A percentile compares a stretch with the other conserved stretches of the same genome.
Conservation (phyloP, 2,888 invertebrate species). For the Daptonema setosum region DNA sequence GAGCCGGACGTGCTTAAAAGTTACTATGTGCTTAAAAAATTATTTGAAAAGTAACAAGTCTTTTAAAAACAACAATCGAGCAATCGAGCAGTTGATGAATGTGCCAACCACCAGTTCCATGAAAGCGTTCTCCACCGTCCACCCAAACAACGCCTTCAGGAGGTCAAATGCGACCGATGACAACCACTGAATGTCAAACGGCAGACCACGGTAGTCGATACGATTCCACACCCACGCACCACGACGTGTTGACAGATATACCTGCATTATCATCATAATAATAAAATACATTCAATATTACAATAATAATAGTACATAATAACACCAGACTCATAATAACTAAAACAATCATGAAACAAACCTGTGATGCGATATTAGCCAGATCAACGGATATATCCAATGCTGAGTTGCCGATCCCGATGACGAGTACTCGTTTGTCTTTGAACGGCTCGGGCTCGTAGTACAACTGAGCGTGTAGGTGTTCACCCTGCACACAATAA, state of each 20-base stretch:
- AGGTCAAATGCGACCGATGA: neutral
- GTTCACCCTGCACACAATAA: conserved; percentile 13
- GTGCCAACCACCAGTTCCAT: too few species aligned
- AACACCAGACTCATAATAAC: neutral
- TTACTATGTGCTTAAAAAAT: too few species aligned
- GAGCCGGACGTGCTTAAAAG: too few species aligned
- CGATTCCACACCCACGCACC: conserved; percentile 32
- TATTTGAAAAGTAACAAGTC: too few species aligned
- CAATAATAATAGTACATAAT: neutral
- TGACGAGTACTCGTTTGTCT: conserved; percentile 29
- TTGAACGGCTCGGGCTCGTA: conserved; percentile 21
- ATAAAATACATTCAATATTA: neutral
- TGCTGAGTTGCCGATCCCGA: conserved; percentile 35
- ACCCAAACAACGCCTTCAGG: neutral
- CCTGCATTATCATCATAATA: conserved; percentile 15
- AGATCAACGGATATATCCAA: conserved; percentile 32
- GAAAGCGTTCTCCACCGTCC: neutral
- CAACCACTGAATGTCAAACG: conserved; percentile 19
- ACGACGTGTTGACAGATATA: conserved; percentile 30
- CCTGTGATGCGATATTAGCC: conserved; percentile 16
- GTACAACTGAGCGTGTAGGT: conserved; percentile 22
- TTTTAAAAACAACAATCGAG: too few species aligned
- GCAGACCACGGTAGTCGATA: conserved; percentile 19
- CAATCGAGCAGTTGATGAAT: too few species aligned
- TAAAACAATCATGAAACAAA: neutral